Percentiles rank a stretch among this genome's conserved stretches.
Conservation (phyloP, 2,113 vertebrate species). For the Leucopsar rothschildi region DNA sequence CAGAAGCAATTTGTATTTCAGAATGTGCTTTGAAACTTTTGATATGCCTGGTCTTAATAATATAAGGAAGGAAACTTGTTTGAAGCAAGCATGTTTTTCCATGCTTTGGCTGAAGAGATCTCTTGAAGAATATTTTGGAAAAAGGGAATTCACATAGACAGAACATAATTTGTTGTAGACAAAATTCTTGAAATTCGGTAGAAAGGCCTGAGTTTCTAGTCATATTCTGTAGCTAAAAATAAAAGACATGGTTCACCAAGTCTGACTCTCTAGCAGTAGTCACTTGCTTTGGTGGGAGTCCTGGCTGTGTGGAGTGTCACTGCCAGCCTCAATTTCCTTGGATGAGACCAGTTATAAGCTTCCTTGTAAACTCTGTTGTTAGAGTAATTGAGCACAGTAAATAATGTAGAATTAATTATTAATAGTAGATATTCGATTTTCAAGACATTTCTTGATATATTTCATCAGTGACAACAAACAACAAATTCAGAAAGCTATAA, state of each 20-base stretch:
- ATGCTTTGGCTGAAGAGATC: background rate
- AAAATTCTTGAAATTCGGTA: background rate
- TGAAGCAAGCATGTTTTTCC: background rate
- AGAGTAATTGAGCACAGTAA: background rate
- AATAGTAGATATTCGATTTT: background rate
- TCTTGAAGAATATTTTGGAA: background rate
- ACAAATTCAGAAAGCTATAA: background rate
- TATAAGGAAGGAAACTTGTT: background rate
- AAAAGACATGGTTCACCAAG: background rate
- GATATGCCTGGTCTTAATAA: background rate
- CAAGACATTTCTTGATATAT: background rate
- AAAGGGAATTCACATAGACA: background rate
- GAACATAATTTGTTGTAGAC: background rate
- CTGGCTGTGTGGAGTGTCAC: background rate
- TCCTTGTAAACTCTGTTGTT: background rate
- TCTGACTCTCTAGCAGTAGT: background rate
- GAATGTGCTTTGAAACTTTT: background rate
- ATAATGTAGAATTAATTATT: background rate
- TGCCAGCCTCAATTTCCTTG: background rate
- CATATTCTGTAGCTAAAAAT: background rate
- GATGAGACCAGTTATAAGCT: background rate
- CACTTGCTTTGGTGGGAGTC: background rate
- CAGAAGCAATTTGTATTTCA: background rate
- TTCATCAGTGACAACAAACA: background rate
- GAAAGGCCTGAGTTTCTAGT: background rate